Conservation (phyloP, 2,113 vertebrate genomes). For the Recurvirostra avosetta region DNA sequence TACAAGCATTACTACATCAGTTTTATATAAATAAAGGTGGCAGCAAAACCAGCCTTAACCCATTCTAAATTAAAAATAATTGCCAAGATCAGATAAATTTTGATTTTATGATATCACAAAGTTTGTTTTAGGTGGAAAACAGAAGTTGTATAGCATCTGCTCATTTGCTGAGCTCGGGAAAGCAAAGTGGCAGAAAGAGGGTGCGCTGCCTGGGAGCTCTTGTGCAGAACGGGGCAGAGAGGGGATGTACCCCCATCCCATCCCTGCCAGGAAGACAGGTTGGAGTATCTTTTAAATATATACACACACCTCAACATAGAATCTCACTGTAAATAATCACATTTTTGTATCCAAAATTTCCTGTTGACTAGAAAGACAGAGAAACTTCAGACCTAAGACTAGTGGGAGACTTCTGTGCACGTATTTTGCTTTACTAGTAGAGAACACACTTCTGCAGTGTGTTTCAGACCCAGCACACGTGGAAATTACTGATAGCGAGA, state of each 20-base stretch:
- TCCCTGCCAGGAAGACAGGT: not conserved
- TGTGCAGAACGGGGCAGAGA: not conserved
- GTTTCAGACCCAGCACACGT: not conserved
- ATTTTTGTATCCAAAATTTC: not conserved
- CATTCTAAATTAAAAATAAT: not conserved
- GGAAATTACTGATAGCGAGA: not conserved
- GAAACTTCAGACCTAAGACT: not conserved
- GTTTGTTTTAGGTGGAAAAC: not conserved
- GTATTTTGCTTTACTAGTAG: not conserved
- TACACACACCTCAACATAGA: not conserved
- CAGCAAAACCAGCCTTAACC: not conserved
- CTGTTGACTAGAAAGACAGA: not conserved
- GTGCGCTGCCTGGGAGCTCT: fast-evolving
- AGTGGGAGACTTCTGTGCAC: not conserved
- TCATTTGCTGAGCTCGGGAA: not conserved
- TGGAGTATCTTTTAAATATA: not conserved
- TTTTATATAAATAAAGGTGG: not conserved
- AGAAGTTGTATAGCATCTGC: not conserved
- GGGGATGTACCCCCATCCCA: not conserved
- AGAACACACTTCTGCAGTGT: not conserved
- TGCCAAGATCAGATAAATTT: not conserved
- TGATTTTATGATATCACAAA: not conserved
- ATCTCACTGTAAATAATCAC: not conserved
- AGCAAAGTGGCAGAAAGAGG: not conserved
- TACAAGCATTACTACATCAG: not conserved